Conservation (phyloP, 2,113 vertebrate genomes). For the Rhinopomastus cyanomelas region DNA sequence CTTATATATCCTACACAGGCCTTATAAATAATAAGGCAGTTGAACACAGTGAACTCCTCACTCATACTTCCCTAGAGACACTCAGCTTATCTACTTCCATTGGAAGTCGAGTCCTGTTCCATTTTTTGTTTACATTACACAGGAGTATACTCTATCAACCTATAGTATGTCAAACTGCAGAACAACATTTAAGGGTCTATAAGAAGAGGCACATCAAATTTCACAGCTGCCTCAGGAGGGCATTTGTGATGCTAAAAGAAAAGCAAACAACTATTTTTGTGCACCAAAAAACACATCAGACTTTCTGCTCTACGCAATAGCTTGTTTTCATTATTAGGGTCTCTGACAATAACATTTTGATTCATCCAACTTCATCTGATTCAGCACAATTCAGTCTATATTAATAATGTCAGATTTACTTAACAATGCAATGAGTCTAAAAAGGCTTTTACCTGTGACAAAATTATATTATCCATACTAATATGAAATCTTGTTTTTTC, state of each 20-base stretch:
- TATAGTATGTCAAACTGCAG: background rate
- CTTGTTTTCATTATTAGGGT: background rate
- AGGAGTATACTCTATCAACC: background rate
- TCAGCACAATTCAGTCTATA: background rate
- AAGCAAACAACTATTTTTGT: background rate
- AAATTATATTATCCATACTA: background rate
- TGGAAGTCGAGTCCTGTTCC: background rate
- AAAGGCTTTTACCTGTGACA: background rate
- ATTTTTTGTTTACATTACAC: background rate
- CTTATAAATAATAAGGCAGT: background rate
- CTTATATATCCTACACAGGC: background rate
- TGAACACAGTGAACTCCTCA: background rate
- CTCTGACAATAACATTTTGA: background rate
- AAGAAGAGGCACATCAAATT: background rate
- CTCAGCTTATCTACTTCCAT: background rate
- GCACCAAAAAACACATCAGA: background rate
- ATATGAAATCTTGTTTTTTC: background rate
- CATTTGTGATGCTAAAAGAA: background rate
- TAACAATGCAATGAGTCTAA: background rate
- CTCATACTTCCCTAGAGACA: background rate
- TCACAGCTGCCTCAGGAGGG: background rate
- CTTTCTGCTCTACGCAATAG: background rate
- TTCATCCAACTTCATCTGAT: background rate
- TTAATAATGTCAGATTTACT: background rate
- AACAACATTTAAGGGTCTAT: background rate